Evolutionary conservation across 2,888 invertebrate species (phyloP).

Genomic region (Caenorhabditis sp.): DNA sequence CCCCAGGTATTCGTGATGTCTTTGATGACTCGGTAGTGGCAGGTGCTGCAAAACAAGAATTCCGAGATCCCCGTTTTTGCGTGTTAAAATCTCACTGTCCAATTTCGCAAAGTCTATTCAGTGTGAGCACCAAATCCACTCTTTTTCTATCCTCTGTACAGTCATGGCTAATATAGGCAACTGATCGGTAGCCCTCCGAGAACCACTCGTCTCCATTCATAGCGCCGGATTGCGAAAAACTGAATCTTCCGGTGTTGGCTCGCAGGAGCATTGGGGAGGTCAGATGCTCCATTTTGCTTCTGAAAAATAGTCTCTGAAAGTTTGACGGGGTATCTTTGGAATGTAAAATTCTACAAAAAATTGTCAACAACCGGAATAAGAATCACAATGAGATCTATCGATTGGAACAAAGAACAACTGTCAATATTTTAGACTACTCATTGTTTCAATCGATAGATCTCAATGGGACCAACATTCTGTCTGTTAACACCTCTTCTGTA

Average conservation of each 20-base stretch:
- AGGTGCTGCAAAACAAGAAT: no score
- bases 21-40: conserved; percentile 38
- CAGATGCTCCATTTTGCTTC: neutral
- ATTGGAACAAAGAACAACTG: no score
- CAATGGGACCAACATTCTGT: no score
- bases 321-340: neutral
- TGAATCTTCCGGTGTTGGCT: conserved; percentile 6
- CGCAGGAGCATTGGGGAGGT: neutral
- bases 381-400: no score
- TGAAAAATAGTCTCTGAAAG: neutral
- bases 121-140: conserved; percentile 18
- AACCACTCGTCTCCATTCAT: conserved; percentile 29
- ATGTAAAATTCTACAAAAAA: neutral
- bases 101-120: conserved; percentile 25
- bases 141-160: conserved; percentile 30
- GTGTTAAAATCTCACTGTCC: conserved; percentile 37
- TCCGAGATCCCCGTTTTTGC: no score
- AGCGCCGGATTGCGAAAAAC: conserved; percentile 34
- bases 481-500: no score
- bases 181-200: conserved; percentile 22
- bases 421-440: no score
- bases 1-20: conserved; percentile 46
- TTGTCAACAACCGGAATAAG: no score
- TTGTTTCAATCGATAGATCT: no score
- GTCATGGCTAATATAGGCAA: conserved; percentile 24